These are phyloP conservation scores for Scaptomyza reducta DNA, from an alignment of 2,888 invertebrate genomes.

Conservation along the genomic window DNA sequence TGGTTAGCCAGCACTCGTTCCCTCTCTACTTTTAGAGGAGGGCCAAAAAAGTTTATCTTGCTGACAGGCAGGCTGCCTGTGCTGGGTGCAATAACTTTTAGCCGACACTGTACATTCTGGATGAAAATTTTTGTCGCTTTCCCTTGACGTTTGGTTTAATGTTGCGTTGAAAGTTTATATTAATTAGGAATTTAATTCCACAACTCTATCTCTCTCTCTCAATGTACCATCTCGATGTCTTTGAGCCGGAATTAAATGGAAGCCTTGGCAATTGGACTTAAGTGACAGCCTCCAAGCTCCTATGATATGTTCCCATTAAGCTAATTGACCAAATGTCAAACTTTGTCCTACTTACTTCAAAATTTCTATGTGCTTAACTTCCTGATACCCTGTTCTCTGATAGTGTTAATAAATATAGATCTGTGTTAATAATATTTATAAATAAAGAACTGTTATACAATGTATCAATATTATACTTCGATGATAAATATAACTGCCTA, in stretches of 20 bases:
- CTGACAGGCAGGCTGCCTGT: conserved; percentile 5
- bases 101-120: conserved; percentile 32
- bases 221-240: conserved; percentile 16
- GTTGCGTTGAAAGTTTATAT: conserved; percentile 65
- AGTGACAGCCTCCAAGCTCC: conserved; percentile 26
- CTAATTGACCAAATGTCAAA: conserved; percentile 34
- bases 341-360: neutral
- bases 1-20: conserved; percentile 4
- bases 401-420: too few species aligned
- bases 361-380: too few species aligned
- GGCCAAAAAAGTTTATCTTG: conserved; percentile 22
- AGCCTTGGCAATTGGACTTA: conserved; percentile 29
- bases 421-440: too few species aligned
- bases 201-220: conserved; percentile 1
- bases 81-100: conserved; percentile 50
- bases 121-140: conserved; percentile 44
- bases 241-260: conserved; percentile 50
- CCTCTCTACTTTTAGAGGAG: conserved; percentile 7
- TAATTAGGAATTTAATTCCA: conserved; percentile 50
- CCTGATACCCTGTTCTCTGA: neutral
- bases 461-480: too few species aligned
- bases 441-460: too few species aligned
- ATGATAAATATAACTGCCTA: too few species aligned
- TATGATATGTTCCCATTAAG: conserved; percentile 22
- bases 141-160: conserved; percentile 48